These are phyloP conservation scores for Plusia festucae DNA, from an alignment of 2,888 invertebrate genomes.

Conservation along the genomic window DNA sequence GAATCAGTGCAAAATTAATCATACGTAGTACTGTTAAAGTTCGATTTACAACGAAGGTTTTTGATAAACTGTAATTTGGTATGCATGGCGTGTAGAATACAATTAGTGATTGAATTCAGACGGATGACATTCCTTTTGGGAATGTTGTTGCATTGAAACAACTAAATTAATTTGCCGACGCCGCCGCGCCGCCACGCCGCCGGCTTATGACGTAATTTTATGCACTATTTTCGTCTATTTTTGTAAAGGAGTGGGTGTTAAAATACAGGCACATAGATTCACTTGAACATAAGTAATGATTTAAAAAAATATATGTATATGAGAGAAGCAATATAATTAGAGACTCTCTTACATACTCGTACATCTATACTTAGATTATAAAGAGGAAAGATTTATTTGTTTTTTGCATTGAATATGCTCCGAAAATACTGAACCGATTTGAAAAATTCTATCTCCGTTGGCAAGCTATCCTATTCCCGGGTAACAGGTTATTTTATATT, in stretches of 20 bases:
- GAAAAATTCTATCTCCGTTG: too few relatives aligned
- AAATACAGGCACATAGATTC: background rate
- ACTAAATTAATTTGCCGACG: slow-evolving; percentile 41
- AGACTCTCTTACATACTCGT: too few relatives aligned
- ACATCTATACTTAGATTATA: too few relatives aligned
- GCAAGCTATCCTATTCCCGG: too few relatives aligned
- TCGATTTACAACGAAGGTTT: slow-evolving; percentile 8
- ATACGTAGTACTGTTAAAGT: background rate
- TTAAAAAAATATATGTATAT: too few relatives aligned
- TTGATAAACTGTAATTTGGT: slow-evolving; percentile 43
- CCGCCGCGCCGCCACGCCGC: background rate
- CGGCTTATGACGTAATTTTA: background rate
- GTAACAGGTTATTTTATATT: too few relatives aligned
- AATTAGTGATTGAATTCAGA: slow-evolving; percentile 49
- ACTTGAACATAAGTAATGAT: too few relatives aligned
- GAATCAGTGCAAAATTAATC: slow-evolving; percentile 4
- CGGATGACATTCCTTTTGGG: slow-evolving; percentile 35
- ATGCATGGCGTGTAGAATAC: slow-evolving; percentile 33
- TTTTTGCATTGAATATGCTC: too few relatives aligned
- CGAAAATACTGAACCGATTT: too few relatives aligned
- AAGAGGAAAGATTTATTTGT: too few relatives aligned
- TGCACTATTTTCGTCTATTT: slow-evolving; percentile 11
- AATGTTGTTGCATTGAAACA: slow-evolving; percentile 44
- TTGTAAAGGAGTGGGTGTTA: too few relatives aligned
- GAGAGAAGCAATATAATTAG: too few relatives aligned